Conservation (phyloP, 2,113 vertebrate genomes). For the Chaetura pelagica region DNA sequence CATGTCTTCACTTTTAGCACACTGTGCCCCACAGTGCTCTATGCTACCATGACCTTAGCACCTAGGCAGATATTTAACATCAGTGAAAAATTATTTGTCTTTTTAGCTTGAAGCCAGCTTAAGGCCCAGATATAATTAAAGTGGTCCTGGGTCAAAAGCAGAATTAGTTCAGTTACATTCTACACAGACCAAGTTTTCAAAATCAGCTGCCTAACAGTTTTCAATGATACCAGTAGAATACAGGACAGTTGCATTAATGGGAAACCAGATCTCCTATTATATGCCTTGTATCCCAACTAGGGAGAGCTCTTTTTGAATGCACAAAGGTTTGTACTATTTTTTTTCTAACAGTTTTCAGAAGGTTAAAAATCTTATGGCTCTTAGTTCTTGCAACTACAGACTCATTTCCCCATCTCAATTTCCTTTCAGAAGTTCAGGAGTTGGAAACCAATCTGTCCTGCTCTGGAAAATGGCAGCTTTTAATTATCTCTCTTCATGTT, state of each 20-base stretch:
- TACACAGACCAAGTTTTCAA: not conserved
- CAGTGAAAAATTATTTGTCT: not conserved
- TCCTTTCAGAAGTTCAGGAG: not conserved
- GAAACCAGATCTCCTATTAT: not conserved
- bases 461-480: not conserved
- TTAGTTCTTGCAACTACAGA: not conserved
- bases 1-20: not conserved
- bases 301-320: not conserved
- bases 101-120: not conserved
- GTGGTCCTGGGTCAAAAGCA: not conserved
- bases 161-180: not conserved
- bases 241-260: not conserved
- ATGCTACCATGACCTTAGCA: accelerated
- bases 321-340: not conserved
- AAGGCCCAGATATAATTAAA: not conserved
- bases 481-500: not conserved
- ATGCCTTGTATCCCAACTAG: not conserved
- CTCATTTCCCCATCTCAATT: not conserved
- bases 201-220: not conserved
- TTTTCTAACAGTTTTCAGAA: not conserved
- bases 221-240: not conserved
- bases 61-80: not conserved
- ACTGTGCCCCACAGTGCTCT: not conserved
- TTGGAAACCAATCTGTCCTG: not conserved
- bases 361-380: not conserved